Evolutionary conservation across 53 echinoderm and acorn worm genomes (phyloP).

Genomic region (Zoroaster sp.): DNA sequence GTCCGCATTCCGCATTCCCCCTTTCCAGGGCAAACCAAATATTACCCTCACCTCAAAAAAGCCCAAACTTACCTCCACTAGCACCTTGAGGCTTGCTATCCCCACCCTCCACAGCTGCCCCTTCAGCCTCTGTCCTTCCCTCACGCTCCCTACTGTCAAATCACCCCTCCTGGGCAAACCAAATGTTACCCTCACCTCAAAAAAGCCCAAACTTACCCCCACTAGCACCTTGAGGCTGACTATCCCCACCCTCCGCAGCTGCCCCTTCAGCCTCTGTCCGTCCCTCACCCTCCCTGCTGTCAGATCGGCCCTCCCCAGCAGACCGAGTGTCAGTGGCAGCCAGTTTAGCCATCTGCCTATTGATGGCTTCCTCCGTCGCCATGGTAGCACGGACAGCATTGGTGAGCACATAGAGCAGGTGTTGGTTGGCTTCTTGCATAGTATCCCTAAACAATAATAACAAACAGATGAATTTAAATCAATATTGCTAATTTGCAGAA

Average conservation of each 20-base stretch:
- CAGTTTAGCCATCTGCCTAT: conserved; percentile 66
- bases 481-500: neutral
- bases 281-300: conserved; percentile 34
- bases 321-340: conserved; percentile 57
- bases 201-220: conserved; percentile 57
- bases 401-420: conserved; percentile 79
- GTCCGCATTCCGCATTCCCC: no score
- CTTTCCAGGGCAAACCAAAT: no score
- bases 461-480: neutral
- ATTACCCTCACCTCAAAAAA: no score
- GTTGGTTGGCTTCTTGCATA: conserved; percentile 84
- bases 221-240: conserved; percentile 41
- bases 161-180: no score
- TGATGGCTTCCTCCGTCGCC: conserved; percentile 92
- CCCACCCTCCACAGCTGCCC: neutral
- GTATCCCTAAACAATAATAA: conserved; percentile 53
- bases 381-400: conserved; percentile 79
- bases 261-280: conserved; percentile 16
- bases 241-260: conserved; percentile 47
- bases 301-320: conserved; percentile 65
- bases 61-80: conserved; percentile 52
- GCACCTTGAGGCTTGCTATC: conserved; percentile 28
- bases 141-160: conserved; percentile 38
- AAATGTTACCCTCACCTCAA: no score
- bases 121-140: neutral